Percentiles rank a stretch among this genome's conserved stretches.
These are phyloP conservation scores for Apodemia zela DNA, from an alignment of 2,888 invertebrate genomes.

Conservation along the genomic window DNA sequence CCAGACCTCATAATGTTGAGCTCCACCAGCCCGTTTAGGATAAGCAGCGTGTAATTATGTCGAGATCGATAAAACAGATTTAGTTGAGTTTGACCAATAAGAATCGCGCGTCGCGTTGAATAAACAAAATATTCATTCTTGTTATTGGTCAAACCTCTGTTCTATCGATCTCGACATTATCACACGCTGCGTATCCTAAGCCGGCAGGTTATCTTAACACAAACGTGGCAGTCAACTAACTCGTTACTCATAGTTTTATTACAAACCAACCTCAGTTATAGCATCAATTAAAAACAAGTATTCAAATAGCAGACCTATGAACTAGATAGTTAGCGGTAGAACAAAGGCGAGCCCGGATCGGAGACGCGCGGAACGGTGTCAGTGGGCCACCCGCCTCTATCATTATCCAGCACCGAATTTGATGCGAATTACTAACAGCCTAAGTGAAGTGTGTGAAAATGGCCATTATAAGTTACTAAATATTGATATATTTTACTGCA, in stretches of 20 bases:
- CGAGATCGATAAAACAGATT: no score
- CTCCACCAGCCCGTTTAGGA: no score
- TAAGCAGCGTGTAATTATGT: no score
- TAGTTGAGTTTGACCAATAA: no score
- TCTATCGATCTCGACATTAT: no score
- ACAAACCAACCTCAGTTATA: not conserved
- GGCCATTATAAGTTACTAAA: not conserved
- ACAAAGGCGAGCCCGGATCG: slow-evolving; percentile 11
- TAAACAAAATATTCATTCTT: no score
- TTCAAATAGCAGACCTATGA: slow-evolving; percentile 11
- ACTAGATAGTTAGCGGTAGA: slow-evolving; percentile 13
- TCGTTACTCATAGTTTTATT: not conserved
- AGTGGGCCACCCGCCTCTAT: not conserved
- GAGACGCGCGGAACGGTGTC: slow-evolving; percentile 8
- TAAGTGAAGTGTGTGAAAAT: slow-evolving; percentile 1
- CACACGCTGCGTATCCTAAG: no score
- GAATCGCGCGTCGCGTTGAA: no score
- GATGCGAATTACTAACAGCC: slow-evolving; percentile 7
- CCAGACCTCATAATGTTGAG: not conserved
- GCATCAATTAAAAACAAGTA: slow-evolving; percentile 7
- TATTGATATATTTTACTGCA: not conserved
- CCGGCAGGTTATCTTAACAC: not conserved
- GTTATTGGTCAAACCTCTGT: no score
- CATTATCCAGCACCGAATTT: slow-evolving; percentile 1
- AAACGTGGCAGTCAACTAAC: not conserved